These are phyloP conservation scores for Sminthopsis crassicaudata DNA, from an alignment of 2,113 vertebrate species.

Conservation along the genomic window DNA sequence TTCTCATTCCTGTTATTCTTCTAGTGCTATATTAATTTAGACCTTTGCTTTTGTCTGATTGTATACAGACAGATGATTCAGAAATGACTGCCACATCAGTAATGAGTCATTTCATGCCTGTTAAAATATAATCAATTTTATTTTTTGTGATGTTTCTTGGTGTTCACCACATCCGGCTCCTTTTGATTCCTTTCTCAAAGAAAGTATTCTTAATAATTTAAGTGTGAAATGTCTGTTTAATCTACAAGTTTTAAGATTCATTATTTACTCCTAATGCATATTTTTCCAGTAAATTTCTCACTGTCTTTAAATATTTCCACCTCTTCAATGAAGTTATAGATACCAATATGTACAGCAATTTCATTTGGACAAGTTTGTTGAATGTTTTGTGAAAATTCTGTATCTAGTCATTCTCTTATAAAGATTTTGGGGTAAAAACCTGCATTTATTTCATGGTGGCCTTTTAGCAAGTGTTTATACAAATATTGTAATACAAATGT, in stretches of 20 bases:
- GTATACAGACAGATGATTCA: constrained; percentile 3
- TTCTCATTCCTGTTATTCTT: not conserved
- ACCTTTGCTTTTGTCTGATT: not conserved
- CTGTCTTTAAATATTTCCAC: not conserved
- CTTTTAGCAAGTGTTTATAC: not conserved
- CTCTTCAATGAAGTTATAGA: not conserved
- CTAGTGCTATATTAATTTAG: not conserved
- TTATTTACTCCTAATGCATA: not conserved
- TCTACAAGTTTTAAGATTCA: not conserved
- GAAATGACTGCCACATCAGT: not conserved
- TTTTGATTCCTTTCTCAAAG: not conserved
- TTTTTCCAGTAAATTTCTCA: not conserved
- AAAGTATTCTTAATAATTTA: not conserved
- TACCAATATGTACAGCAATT: not conserved
- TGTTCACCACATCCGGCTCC: not conserved
- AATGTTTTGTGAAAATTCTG: not conserved
- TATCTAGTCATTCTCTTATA: not conserved
- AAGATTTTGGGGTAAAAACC: not conserved
- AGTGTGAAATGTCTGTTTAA: not conserved
- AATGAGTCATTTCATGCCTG: not conserved
- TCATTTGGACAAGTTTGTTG: not conserved
- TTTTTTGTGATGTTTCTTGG: not conserved
- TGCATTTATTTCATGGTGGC: not conserved
- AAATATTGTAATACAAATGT: not conserved
- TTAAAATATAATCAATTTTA: not conserved